These are phyloP conservation scores for Arenaria interpres DNA, from an alignment of 2,113 vertebrate genomes.

Conservation along the genomic window DNA sequence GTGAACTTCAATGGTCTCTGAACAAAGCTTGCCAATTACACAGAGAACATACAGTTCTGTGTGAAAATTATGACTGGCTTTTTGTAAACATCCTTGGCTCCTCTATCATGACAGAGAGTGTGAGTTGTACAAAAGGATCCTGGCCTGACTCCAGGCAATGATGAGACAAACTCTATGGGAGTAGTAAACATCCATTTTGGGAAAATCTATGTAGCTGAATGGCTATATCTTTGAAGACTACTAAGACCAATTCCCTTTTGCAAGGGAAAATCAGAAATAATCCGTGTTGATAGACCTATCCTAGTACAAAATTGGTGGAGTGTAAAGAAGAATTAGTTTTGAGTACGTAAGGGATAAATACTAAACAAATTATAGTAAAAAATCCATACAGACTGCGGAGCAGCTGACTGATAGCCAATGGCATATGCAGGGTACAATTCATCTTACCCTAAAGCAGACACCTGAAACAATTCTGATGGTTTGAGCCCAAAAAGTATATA, in stretches of 20 bases:
- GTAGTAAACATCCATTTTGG: conserved; percentile 47
- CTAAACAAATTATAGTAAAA: not conserved
- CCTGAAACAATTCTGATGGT: not conserved
- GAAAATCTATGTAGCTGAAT: conserved; percentile 3
- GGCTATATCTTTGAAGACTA: not conserved
- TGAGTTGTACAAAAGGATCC: conserved; percentile 38
- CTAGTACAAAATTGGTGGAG: not conserved
- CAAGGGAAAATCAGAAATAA: conserved; percentile 9
- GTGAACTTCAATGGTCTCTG: not conserved
- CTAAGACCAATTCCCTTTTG: not conserved
- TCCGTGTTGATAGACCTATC: not conserved
- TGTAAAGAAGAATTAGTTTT: not conserved
- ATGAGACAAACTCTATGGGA: conserved; percentile 22
- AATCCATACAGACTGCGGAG: not conserved
- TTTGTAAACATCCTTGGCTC: conserved; percentile 54
- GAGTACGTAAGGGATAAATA: not conserved
- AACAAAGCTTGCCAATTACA: conserved; percentile 59
- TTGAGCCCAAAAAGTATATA: not conserved
- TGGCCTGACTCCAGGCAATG: conserved; percentile 36
- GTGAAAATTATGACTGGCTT: conserved; percentile 41
- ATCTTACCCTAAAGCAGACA: not conserved
- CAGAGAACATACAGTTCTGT: conserved; percentile 53
- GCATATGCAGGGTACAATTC: not conserved
- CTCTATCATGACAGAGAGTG: not conserved
- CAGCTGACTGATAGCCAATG: not conserved